Evolutionary conservation across 2,797 vertebrate genomes (phyloP), one percentile per base, ranked within the genome.

Genomic region (Clarias fuscus): DNA sequence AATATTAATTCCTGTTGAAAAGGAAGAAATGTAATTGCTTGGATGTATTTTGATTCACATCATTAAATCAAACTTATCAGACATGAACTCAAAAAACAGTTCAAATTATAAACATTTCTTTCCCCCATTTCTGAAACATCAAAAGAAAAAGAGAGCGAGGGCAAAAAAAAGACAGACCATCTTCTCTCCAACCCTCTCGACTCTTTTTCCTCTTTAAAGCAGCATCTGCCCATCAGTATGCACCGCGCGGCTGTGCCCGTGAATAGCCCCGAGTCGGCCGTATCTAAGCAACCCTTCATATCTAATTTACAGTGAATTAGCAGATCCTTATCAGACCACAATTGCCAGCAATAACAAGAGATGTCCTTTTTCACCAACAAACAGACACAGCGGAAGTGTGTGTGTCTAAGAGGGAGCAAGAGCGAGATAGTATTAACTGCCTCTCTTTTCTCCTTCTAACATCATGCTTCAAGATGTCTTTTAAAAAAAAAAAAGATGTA

Each of bases 281-380:
- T 96, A 96, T 95, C 95, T 94, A 92, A 0, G 95, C 95, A 96
- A 96, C 95, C 93, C 91, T 95, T 94, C 94, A 95, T 94, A 94
- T 95, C 95, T 94, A 92, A 94, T 95, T 95, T 94, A 93, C 92
- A 94, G 90, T 92, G 93, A 95, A 95, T 94, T 95, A 93, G 93
- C 93, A 94, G 94, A 95, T 96, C 94, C 95, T 95, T 95, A 96
- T 96, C 95, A 95, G 94, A 94, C 94, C 93, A 93, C 94, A 95
- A 96, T 96, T 94, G 94, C 91, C 93, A 91, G 64, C 91, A 93
- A 94, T 96, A 94, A 96, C 95, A 93, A 92, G 94, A 95, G 94
- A 96, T 94, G 93, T 92, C 93, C 93, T 94, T 94, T 84, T 64
- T 85, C 40, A 30, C 70, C 73, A 84, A 62, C 77, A 90, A 84